Evolutionary conservation across 2,113 vertebrate species (phyloP), one percentile per base, ranked within the genome.

Genomic region (Baryphthengus martii): DNA sequence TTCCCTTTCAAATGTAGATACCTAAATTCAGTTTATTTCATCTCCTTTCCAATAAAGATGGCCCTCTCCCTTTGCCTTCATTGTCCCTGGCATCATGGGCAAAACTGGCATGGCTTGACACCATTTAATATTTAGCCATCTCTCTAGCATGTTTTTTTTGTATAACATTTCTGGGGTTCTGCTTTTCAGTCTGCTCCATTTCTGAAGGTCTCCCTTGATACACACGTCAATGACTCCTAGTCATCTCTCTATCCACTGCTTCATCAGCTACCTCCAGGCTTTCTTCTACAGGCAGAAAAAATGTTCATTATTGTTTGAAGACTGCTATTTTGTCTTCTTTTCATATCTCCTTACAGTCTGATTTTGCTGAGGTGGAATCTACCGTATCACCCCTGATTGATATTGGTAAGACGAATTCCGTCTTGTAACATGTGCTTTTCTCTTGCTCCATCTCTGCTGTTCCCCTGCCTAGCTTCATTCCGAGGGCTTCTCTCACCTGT

Each of bases 391-490:
- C 29, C 31, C 28, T 61, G 63, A 83, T 3, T 70, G 83, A 66
- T 26, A 74, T 25, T 73, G 31, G 21, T 79, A 76, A 85, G 71
- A 86, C 33, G 88, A 93, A 86, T 55, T 68, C 75, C 58, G 40
- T 91, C 68, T 80, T 88, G 45, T 14, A 83, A 74, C 13, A 73
- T 17, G 20, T 59, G 72, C 26, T 88, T 79, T 90, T 82, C 66
- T 82, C 20, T 61, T 91, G 47, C 58, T 78, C 52, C 70, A 61
- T 78, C 26, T 83, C 68, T 90, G 40, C 45, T 94, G 29, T 35
- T 91, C 76, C 77, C 90, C 59, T 89, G 76, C 76, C 65, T 87
- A 80, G 91, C 76, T 55, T 95, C 77, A 71, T 84, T 89, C 80
- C 65, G 90, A 26, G 9, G 4, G 63, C n/a, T 94, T 88, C 85